Evolutionary conservation across 2,888 invertebrate species (phyloP).

Genomic region (Pristionchus mayeri): DNA sequence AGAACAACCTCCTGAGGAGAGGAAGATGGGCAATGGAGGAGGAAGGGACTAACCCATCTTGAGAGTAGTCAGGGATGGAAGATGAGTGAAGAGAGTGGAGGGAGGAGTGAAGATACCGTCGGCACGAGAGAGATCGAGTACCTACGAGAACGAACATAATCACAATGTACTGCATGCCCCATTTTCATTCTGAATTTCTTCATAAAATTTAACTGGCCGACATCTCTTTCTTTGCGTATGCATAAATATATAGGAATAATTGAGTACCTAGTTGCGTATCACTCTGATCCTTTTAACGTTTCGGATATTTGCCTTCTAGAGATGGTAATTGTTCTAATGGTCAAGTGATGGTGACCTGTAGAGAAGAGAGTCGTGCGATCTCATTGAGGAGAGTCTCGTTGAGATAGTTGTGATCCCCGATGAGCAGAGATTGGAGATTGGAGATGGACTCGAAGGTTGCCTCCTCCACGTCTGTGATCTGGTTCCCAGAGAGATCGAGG

Average conservation of each 20-base stretch:
- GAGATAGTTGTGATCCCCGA: constrained; percentile 87
- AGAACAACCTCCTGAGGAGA: constrained; percentile 75
- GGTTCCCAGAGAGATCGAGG: constrained; percentile 89
- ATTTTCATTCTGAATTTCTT: too few species aligned
- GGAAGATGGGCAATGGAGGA: neutral
- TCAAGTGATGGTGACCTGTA: constrained; percentile 77
- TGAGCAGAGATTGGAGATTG: constrained; percentile 83
- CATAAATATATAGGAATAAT: too few species aligned
- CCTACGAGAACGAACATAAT: too few species aligned
- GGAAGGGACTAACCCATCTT: constrained; percentile 73
- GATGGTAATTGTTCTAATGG: neutral
- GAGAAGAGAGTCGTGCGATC: constrained; percentile 88
- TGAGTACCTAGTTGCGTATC: too few species aligned
- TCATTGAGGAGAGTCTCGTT: constrained; percentile 87
- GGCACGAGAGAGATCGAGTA: constrained; percentile 69
- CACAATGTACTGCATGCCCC: too few species aligned
- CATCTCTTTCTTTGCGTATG: too few species aligned
- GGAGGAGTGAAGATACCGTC: constrained; percentile 69
- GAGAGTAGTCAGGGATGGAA: constrained; percentile 78
- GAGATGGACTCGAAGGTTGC: constrained; percentile 89
- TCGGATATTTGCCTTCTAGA: neutral
- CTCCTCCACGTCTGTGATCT: constrained; percentile 87
- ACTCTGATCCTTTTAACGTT: too few species aligned
- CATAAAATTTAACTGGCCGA: too few species aligned
- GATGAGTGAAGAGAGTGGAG: constrained; percentile 56